Base-by-base conservation (phyloP, 2,888 invertebrate species). In the Boloria selene region DNA sequence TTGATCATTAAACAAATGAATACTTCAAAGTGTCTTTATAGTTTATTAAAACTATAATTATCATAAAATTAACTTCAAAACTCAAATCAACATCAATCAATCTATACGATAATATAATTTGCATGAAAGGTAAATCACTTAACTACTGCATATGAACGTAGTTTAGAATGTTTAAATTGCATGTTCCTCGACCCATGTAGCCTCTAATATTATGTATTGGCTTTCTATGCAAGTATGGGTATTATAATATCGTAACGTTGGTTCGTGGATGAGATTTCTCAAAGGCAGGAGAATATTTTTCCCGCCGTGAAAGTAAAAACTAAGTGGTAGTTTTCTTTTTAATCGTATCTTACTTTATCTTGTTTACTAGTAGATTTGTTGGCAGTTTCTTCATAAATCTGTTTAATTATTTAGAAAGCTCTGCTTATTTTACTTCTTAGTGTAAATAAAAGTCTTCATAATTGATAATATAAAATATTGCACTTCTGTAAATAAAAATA, bases 61-160 rank as follows among this genome's bases (percentile, higher is more conserved):
- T 38, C 10, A 38, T 38, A 38, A 38, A 10, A 38, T 10, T 22
- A 31, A 38, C 31, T 38, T 7, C 31, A 7, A 38, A 38, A 7
- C 2, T 13, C 54, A 38, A 16, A 47, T n/a, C 42, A 14, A 59
- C 42, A 49, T 60, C 50, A 60, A 60, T 60, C 59, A 60, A 31
- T 47, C 59, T 49, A 60, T 18, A 50, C 14, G 50, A 38, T 38
- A 38, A 38, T 38, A 38, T 10, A 38, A 38, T 38, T 45, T 62
- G 49, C 58, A 52, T 66, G 66, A 62, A 42, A 47, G 61, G 66
- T 66, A 66, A 66, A 66, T 66, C 66, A 62, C 66, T 66, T 66
- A 66, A 62, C 13, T 53, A 66, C 52, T 42, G 49, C 50, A 38
- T 38, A 38, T 38, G 38, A 52, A 49, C 16, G 26, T 58, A 17